Evolutionary conservation across 2,797 vertebrate genomes (phyloP).

Genomic region (Hafferia zeledoni): DNA sequence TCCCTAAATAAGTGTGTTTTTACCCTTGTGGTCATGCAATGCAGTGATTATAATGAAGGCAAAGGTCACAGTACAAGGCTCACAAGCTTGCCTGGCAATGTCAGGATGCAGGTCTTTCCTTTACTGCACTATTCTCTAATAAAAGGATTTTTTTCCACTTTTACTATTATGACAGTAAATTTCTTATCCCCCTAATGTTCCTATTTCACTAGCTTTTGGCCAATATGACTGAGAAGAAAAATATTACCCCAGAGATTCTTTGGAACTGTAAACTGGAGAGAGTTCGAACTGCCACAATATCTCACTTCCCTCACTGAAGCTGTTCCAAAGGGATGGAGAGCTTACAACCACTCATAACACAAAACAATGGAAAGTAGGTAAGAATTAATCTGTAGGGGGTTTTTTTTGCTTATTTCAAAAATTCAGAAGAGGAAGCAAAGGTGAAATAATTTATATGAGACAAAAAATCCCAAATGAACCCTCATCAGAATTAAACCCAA

Average conservation of each 20-base stretch:
- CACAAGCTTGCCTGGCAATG: neutral
- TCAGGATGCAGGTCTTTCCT: neutral
- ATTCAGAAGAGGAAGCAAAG: neutral
- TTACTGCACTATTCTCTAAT: neutral
- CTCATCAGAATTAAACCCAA: neutral
- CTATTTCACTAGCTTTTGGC: neutral
- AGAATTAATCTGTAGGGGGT: neutral
- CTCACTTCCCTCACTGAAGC: neutral
- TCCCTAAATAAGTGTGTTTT: neutral
- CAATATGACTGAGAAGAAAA: neutral
- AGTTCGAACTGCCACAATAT: neutral
- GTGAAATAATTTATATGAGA: neutral
- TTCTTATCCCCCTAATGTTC: accelerated
- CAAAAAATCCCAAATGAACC: neutral
- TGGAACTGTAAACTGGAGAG: neutral
- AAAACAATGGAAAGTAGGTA: neutral
- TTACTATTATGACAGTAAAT: neutral
- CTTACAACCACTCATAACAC: neutral
- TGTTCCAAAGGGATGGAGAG: neutral
- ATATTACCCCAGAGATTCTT: neutral
- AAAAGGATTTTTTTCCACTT: neutral
- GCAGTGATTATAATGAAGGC: neutral
- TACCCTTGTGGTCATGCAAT: neutral
- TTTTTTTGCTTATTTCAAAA: neutral
- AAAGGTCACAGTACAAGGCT: neutral